Evolutionary conservation across 2,113 vertebrate genomes (phyloP), one percentile per base, ranked within the genome.

Genomic region (Myotis davidii): DNA sequence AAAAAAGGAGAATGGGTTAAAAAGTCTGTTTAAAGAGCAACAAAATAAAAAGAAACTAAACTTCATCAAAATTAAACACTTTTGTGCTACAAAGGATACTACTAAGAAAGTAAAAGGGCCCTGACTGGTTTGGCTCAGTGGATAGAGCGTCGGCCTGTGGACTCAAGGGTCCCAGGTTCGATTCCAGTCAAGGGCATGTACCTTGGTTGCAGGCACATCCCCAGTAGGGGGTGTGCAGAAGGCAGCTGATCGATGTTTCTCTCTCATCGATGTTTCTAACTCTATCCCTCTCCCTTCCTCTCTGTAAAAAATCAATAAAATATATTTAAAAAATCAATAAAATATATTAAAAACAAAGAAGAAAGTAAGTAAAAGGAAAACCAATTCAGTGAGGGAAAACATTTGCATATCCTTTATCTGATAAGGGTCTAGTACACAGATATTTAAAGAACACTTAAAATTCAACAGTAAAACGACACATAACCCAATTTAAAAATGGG

Each of bases 1-100:
- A 34, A 79, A 79, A 93, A 79, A 39, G 37, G 21, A 61, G n/a
- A 81, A 50, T 27, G 54, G 42, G 18, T 72, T 64, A n/a, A 70
- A 92, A 70, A 29, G 52, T 82, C 65, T 91, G 39, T 64, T 59
- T 93, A 79, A 88, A 81, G 20, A 79, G 32, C 50, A 81, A 83
- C 64, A 64, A 52, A 42, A 73, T 27, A 79, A 72, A 72, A 93
- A 59, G 6, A 67, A 77, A 88, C 32, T n/a, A 27, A 13, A 54
- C n/a, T 61, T 73, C 42, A 52, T 65, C n/a, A 84, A 84, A 91
- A 65, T 65, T 74, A 10, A 65, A 74, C 23, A 84, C 27, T 52
- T 52, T 14, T 37, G 37, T 69, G 91, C 64, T 69, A 69, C 50
- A 78, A 14, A 86, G 59, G 21, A 48, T 29, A 77, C 34, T n/a